Conservation (phyloP, 2,113 vertebrate species). For the Chunga burmeisteri region DNA sequence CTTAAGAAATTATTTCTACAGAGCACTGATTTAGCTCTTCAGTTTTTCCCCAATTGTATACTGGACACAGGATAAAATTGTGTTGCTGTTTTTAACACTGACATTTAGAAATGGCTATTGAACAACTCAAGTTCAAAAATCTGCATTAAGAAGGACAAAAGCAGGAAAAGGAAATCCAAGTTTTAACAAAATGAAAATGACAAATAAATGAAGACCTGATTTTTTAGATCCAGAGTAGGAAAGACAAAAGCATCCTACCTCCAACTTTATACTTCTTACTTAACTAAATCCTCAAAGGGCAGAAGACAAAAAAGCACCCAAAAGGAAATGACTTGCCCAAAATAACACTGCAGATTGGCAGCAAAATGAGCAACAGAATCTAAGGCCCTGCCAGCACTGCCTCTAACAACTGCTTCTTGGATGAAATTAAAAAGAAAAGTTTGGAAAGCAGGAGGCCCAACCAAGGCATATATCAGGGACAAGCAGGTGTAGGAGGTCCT, state of each 20-base stretch:
- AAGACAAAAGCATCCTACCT: constrained; percentile 41
- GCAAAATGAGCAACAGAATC: constrained; percentile 13
- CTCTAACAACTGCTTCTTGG: neutral
- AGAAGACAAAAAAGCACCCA: constrained; percentile 11
- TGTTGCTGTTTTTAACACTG: neutral
- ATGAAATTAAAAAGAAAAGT: neutral
- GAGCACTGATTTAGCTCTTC: neutral
- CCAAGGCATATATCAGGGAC: neutral
- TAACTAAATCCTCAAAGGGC: constrained; percentile 24
- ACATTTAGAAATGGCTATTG: neutral
- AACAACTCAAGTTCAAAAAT: neutral
- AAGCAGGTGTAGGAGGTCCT: neutral
- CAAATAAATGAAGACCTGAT: neutral
- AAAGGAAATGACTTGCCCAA: constrained; percentile 34
- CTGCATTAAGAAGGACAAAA: constrained; percentile 18
- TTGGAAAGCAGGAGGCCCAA: neutral
- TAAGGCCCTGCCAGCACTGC: neutral
- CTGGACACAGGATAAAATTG: neutral
- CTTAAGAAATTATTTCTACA: neutral
- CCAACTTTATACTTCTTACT: constrained; percentile 7
- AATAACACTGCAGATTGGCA: constrained; percentile 24
- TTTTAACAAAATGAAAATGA: constrained; percentile 23
- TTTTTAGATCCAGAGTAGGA: neutral
- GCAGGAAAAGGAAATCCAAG: constrained; percentile 50
- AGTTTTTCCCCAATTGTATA: neutral